Evolutionary conservation across 2,113 vertebrate genomes (phyloP), one percentile per base, ranked within the genome.

Genomic region (Heteronetta atricapilla): DNA sequence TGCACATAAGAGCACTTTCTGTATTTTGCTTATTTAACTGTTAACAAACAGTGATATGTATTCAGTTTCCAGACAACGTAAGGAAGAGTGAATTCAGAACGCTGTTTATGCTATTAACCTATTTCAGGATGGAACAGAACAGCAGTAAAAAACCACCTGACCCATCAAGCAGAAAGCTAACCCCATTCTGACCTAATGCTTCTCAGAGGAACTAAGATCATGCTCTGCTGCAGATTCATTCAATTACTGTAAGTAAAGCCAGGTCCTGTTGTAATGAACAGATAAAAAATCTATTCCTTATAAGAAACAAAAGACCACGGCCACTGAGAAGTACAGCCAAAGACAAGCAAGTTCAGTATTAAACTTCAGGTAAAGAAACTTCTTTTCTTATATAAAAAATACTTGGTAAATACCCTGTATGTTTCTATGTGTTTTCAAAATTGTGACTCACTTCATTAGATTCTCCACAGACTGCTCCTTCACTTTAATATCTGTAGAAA

Each of bases 401-500:
- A 17, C n/a, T 59, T 67, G 44, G 8, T 52, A 50, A 36, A 80
- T 28, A 40, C 18, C 13, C 5, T 11, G 9, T 25, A 34, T 76
- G 26, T 74, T 88, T 94, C 55, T 13, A 13, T 48, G 1, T 34
- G 79, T 83, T 96, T 93, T 86, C 69, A 90, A 90, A 88, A 60
- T 56, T 46, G 72, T 48, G 59, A 97, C 98, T 98, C 95, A 99
- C 99, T 98, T 99, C 98, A 99, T 99, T 78, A 99, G 98, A 96
- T 99, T 99, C 98, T 99, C 99, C 90, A 99, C 62, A 89, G 98
- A 99, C 95, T 99, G 99, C 96, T 99, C 99, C 97, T 99, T 99
- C 64, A 99, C 98, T 98, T 99, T 99, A 93, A 99, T 99, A 93
- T 99, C 99, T 99, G 97, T 8, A 93, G 78, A 69, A 90, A 72